Evolutionary conservation across 2,113 vertebrate genomes (phyloP).

Genomic region (Calidris pygmaea): DNA sequence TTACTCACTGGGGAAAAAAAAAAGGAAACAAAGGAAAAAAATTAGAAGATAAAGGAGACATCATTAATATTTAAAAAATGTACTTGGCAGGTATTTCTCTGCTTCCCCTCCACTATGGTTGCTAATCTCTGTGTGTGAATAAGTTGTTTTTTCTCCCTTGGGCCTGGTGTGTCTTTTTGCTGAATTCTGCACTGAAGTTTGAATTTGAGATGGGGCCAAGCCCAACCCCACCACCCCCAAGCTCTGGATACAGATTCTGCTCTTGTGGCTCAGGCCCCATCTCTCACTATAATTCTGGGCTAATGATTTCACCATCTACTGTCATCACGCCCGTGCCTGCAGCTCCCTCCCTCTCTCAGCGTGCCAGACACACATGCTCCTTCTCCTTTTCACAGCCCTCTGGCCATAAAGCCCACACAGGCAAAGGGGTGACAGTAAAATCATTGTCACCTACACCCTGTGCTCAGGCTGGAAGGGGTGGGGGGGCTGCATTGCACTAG

Average conservation of each 20-base stretch:
- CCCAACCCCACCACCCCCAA: not conserved
- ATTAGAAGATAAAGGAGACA: not conserved
- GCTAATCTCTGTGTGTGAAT: not conserved
- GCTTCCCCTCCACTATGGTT: not conserved
- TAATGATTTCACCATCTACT: slow-evolving; percentile 42
- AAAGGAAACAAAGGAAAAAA: too few species aligned
- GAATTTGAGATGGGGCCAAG: not conserved
- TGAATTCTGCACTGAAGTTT: slow-evolving; percentile 9
- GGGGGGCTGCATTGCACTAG: accelerated
- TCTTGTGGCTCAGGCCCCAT: not conserved
- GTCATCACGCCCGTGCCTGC: not conserved
- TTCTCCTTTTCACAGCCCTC: not conserved
- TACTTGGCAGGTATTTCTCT: not conserved
- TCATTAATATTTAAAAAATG: not conserved
- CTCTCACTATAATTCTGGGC: not conserved
- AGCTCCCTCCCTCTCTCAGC: not conserved
- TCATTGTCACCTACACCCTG: not conserved
- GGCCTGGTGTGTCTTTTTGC: not conserved
- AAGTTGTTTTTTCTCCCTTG: not conserved
- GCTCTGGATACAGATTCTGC: not conserved
- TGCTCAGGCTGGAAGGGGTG: not conserved
- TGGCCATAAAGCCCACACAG: not conserved
- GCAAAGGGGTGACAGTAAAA: not conserved
- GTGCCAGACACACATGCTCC: not conserved
- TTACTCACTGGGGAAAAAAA: not conserved